A percentile compares a stretch with the other conserved stretches of the same genome.
Conservation (phyloP, 2,888 invertebrate genomes). For the Lordiphosa fenestrarum region DNA sequence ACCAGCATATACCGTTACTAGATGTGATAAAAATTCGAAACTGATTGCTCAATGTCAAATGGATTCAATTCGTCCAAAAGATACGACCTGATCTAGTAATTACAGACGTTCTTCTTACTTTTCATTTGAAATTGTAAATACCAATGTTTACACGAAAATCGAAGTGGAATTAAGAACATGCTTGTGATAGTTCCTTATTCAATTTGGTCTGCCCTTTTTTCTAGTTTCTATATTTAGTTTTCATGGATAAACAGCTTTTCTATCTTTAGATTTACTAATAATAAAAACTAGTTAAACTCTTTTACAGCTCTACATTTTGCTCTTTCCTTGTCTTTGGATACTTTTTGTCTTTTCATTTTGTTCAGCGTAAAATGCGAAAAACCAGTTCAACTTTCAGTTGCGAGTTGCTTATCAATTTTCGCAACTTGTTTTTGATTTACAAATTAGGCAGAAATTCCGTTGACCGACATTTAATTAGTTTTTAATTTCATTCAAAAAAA, state of each 20-base stretch:
- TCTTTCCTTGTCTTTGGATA: not conserved
- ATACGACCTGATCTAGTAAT: no score
- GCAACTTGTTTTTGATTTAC: conserved; percentile 30
- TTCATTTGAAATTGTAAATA: no score
- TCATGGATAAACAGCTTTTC: conserved; percentile 6
- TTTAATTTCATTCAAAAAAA: conserved; percentile 15
- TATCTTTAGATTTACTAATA: no score
- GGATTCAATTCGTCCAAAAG: no score
- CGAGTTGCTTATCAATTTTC: conserved; percentile 10
- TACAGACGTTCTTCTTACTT: no score
- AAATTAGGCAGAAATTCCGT: conserved; percentile 28
- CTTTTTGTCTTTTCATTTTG: conserved; percentile 4
- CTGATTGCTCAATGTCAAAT: no score
- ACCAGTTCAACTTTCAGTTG: conserved; percentile 13
- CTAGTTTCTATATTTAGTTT: not conserved
- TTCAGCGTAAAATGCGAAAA: not conserved
- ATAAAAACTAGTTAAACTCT: not conserved
- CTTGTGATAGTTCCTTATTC: no score
- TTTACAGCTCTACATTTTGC: not conserved
- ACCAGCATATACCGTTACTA: no score
- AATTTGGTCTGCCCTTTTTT: conserved; percentile 4
- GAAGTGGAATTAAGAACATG: no score
- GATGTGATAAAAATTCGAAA: no score
- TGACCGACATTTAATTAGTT: conserved; percentile 43
- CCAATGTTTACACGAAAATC: no score